These are phyloP conservation scores for Aptenodytes patagonicus DNA, from an alignment of 2,113 vertebrate genomes.

Conservation along the genomic window DNA sequence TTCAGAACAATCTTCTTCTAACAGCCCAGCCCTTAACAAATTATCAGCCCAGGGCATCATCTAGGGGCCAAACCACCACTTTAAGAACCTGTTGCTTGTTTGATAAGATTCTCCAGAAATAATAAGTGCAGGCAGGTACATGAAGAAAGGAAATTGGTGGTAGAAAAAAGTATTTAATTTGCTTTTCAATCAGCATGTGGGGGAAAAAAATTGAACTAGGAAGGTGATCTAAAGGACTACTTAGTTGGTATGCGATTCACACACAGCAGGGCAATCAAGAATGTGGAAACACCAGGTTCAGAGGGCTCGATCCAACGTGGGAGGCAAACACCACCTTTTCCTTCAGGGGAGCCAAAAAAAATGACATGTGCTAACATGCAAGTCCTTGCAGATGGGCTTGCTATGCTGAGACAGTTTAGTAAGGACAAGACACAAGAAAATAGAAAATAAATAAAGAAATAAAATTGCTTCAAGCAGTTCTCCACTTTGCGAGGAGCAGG, in stretches of 20 bases:
- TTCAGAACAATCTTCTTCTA: not conserved
- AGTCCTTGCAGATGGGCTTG: not conserved
- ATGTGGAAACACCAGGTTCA: not conserved
- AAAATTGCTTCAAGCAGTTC: not conserved
- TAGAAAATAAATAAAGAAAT: not conserved
- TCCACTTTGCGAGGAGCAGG: not conserved
- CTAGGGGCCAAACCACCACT: not conserved
- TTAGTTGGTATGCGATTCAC: not conserved
- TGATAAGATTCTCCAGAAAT: not conserved
- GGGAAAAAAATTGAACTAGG: not conserved
- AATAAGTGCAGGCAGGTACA: not conserved
- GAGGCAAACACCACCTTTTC: not conserved
- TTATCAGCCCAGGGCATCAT: not conserved
- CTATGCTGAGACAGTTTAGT: not conserved
- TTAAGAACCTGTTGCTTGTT: not conserved
- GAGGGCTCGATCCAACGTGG: not conserved
- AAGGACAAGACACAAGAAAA: not conserved
- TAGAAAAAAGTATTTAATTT: not conserved
- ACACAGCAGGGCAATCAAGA: not conserved
- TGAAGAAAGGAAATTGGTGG: not conserved
- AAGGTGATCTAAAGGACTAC: constrained; percentile 30
- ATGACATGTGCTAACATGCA: not conserved
- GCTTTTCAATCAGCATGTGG: not conserved
- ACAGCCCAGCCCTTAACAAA: not conserved
- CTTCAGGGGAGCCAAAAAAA: not conserved